Conservation (phyloP, 2,888 invertebrate genomes). For the Ypsolopha scabrella region DNA sequence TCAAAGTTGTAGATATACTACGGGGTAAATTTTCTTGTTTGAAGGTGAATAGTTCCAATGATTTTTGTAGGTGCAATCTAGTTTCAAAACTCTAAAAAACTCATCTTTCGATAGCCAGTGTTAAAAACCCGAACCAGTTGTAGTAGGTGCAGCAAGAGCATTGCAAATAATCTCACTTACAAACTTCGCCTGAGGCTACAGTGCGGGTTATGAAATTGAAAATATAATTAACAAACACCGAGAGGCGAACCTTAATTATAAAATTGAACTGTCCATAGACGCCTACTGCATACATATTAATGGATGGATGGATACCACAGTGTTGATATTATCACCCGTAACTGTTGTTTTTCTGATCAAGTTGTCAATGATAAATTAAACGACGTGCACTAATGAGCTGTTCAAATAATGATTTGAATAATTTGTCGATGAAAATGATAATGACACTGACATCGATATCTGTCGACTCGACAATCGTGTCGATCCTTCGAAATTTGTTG, state of each 20-base stretch:
- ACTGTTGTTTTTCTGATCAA: background rate
- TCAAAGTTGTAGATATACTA: too few species aligned
- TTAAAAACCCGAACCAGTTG: too few species aligned
- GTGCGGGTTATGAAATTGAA: slow-evolving; percentile 49
- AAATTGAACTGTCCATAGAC: slow-evolving; percentile 45
- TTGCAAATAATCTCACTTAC: slow-evolving; percentile 29
- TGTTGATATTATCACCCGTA: background rate
- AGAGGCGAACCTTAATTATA: slow-evolving; percentile 41
- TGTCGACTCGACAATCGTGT: slow-evolving; percentile 17
- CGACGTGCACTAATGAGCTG: background rate
- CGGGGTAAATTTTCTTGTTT: too few species aligned
- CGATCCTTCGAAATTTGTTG: slow-evolving; percentile 34
- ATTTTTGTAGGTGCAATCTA: too few species aligned
- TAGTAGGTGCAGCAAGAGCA: slow-evolving; percentile 1
- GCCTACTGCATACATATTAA: slow-evolving; percentile 31
- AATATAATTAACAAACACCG: slow-evolving; percentile 49
- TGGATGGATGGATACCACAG: too few species aligned
- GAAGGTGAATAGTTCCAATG: too few species aligned
- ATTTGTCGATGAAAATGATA: background rate
- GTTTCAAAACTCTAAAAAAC: too few species aligned
- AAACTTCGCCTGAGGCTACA: slow-evolving; percentile 29
- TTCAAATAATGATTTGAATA: background rate
- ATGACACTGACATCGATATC: background rate
- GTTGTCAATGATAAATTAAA: background rate
- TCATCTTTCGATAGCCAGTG: too few species aligned